Evolutionary conservation across 2,113 vertebrate genomes (phyloP), one percentile per base, ranked within the genome.

Genomic region (Probosciger aterrimus): DNA sequence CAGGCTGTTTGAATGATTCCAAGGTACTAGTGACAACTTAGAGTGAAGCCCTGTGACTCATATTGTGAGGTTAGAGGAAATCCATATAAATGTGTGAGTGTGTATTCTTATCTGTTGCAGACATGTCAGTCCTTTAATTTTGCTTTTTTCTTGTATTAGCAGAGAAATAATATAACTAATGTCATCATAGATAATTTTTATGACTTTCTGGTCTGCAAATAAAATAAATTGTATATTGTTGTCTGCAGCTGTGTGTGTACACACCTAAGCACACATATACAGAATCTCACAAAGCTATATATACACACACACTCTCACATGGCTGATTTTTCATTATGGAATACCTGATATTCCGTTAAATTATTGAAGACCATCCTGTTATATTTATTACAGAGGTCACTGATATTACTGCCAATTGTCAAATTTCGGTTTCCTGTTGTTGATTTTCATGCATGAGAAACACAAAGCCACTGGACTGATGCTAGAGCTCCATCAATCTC

Each of bases 371-470:
- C 62, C 4, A 12, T 81, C 73, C 77, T 98, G 95, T 97, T 97
- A 96, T 97, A 97, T 98, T 98, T 98, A 98, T 98, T 97, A 96
- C 75, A 84, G 90, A 95, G 82, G 82, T 97, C 43, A 33, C 77
- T 91, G 82, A 91, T 98, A 97, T 94, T 98, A 95, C 96, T 97
- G 90, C 84, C 96, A 97, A 93, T 98, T 96, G 97, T 98, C 78
- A 96, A 89, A 96, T 97, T 98, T 97, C 20, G 0, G 95, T 96
- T 98, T 98, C 95, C 97, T 97, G 87, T 96, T 97, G 95, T 98
- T 98, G 97, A 96, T 98, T 98, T 98, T 98, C 95, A 98, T 97
- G 97, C 97, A 97, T 93, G 95, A 97, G 95, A 92, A 98, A 95
- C 86, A 96, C 82, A 96, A 31, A 80, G 82, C 39, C 4, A 5